phyloP scores from a whole-genome alignment of 1,140 invertebrate species.

The Aphidius gifuensis region DNA sequence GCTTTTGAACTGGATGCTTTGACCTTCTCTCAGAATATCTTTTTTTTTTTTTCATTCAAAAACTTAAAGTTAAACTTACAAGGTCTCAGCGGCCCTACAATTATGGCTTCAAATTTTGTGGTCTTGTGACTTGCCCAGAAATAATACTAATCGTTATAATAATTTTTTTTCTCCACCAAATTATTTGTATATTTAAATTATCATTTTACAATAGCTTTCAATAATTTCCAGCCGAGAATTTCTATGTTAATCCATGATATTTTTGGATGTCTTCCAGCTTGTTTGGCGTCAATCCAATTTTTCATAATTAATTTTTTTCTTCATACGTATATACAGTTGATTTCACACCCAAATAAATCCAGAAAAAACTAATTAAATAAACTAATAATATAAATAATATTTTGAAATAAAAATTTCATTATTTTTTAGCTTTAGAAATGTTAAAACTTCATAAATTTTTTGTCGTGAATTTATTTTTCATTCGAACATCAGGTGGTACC shows the following conservation, averaged over 20 bases:
- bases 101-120: too few relatives aligned
- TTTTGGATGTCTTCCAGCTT: conserved; percentile 47
- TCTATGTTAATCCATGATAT: conserved; percentile 25
- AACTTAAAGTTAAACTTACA: too few relatives aligned
- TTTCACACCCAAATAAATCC: background rate
- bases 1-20: too few relatives aligned
- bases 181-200: background rate
- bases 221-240: conserved; percentile 28
- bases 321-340: conserved; percentile 27
- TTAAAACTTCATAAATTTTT: too few relatives aligned
- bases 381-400: background rate
- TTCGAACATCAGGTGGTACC: too few relatives aligned
- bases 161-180: background rate
- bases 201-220: conserved; percentile 24
- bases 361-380: background rate
- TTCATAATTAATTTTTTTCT: conserved; percentile 47
- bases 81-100: too few relatives aligned
- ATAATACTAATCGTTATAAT: conserved; percentile 37
- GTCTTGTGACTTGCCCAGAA: conserved; percentile 36
- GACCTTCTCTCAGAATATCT: too few relatives aligned
- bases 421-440: too few relatives aligned
- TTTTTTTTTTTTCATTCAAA: too few relatives aligned
- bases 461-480: too few relatives aligned
- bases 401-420: too few relatives aligned
- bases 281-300: conserved; percentile 47